These are phyloP conservation scores for Andrena flavipes DNA, from an alignment of 2,888 invertebrate genomes.

Conservation along the genomic window DNA sequence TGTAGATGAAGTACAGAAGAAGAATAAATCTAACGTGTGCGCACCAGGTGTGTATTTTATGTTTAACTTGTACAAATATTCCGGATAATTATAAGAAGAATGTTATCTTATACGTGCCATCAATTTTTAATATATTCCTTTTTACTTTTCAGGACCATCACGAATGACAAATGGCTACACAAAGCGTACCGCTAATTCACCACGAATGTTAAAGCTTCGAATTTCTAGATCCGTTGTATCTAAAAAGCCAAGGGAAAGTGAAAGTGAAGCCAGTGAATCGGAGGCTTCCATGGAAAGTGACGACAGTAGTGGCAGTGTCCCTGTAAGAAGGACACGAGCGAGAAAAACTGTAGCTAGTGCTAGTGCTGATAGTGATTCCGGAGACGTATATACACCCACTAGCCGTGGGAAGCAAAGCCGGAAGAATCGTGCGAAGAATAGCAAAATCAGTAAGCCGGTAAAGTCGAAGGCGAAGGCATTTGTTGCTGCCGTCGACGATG, in stretches of 20 bases:
- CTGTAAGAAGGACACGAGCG: constrained; percentile 74
- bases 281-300: constrained; percentile 77
- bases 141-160: constrained; percentile 78
- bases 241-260: constrained; percentile 71
- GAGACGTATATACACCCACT: constrained; percentile 86
- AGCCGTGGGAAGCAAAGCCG: constrained; percentile 80
- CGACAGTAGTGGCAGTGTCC: constrained; percentile 79
- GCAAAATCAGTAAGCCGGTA: constrained; percentile 70
- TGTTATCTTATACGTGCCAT: no score
- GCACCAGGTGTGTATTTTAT: constrained; percentile 72
- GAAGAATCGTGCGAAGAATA: constrained; percentile 79
- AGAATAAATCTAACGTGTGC: constrained; percentile 55
- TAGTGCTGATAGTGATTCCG: constrained; percentile 85
- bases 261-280: constrained; percentile 78
- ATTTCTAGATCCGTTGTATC: constrained; percentile 65
- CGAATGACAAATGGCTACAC: constrained; percentile 80
- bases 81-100: neutral
- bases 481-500: constrained; percentile 67
- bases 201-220: constrained; percentile 75
- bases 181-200: constrained; percentile 70
- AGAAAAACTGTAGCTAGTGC: constrained; percentile 76
- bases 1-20: constrained; percentile 49
- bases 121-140: neutral
- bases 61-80: neutral
- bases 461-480: constrained; percentile 71